phyloP scores from a whole-genome alignment of 2,888 invertebrate genomes.

The Perithous albicinctus region DNA sequence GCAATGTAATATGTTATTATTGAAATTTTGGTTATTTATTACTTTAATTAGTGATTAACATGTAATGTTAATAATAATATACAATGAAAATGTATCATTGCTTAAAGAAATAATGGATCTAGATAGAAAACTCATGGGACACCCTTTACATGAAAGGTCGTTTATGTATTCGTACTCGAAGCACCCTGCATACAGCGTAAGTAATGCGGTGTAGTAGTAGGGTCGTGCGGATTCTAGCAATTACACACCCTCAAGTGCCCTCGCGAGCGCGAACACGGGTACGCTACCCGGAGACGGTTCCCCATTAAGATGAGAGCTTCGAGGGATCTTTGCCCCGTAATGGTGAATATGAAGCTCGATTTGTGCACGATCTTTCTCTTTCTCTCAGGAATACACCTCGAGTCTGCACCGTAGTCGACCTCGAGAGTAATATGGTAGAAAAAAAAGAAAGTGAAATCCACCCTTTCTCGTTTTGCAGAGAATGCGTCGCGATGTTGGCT shows the following conservation, averaged over 20 bases:
- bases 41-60: too few relatives aligned
- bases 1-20: too few relatives aligned
- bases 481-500: slow-evolving; percentile 77
- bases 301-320: slow-evolving; percentile 83
- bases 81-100: background rate
- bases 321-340: slow-evolving; percentile 79
- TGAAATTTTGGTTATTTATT: too few relatives aligned
- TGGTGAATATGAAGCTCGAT: slow-evolving; percentile 72
- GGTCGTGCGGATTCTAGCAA: slow-evolving; percentile 84
- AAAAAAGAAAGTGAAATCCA: slow-evolving; percentile 10
- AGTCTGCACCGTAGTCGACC: slow-evolving; percentile 5
- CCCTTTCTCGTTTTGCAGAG: slow-evolving; percentile 58
- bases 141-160: slow-evolving; percentile 77
- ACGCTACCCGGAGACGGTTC: slow-evolving; percentile 74
- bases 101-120: background rate
- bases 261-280: slow-evolving; percentile 66
- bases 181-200: slow-evolving; percentile 77
- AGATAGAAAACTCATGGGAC: slow-evolving; percentile 66
- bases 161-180: slow-evolving; percentile 67
- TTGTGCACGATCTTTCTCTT: slow-evolving; percentile 71
- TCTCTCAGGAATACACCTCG: slow-evolving; percentile 26
- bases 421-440: background rate
- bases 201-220: slow-evolving; percentile 81
- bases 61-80: too few relatives aligned
- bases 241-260: slow-evolving; percentile 84